Base-by-base conservation (phyloP, 2,797 vertebrate genomes). In the Dendrocincla fuliginosa region DNA sequence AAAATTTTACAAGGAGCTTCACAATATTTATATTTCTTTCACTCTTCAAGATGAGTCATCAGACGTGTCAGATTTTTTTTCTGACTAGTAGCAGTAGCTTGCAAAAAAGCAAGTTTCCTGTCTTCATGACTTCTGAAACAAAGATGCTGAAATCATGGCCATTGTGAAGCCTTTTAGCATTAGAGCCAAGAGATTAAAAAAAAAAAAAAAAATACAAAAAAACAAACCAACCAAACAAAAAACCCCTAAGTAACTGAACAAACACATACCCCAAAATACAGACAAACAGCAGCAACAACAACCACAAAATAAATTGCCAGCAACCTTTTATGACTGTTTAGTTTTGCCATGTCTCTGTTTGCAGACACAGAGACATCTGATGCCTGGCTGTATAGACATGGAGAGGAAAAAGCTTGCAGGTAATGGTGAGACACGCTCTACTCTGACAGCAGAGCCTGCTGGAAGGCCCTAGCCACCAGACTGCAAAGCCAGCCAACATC, bases 371-470 rank as follows among this genome's bases (percentile, higher is more conserved):
- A 79, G n/a, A 22, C 6, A 4, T 16, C 7, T 0, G 2, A 52
- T 15, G 8, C 8, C 17, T 2, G 1, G 30, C 11, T 35, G 22
- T 65, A 30, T 11, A 52, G 13, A 55, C 30, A 11, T 0, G 9
- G 53, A 23, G 2, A 55, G 19, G 14, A 60, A 11, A 9, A 13
- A 35, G 17, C 10, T 8, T 8, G 16, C 0, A 13, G 33, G 55
- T 41, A 47, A 7, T 0, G 8, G 32, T 30, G 52, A 23, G 53
- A 35, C 9, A 9, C 10, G 12, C 3, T 46, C 50, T 42, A 13
- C 14, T 52, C 14, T 33, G 27, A 2, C 16, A 63, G 71, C 61
- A 78, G 33, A 75, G 25, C 32, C 56, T 77, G 41, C 11, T 25
- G 49, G 47, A 57, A 32, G n/a, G 37, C 25, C 6, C 24, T n/a